Evolutionary conservation across 2,888 invertebrate genomes (phyloP).

Genomic region (Drosophila meridionalis): DNA sequence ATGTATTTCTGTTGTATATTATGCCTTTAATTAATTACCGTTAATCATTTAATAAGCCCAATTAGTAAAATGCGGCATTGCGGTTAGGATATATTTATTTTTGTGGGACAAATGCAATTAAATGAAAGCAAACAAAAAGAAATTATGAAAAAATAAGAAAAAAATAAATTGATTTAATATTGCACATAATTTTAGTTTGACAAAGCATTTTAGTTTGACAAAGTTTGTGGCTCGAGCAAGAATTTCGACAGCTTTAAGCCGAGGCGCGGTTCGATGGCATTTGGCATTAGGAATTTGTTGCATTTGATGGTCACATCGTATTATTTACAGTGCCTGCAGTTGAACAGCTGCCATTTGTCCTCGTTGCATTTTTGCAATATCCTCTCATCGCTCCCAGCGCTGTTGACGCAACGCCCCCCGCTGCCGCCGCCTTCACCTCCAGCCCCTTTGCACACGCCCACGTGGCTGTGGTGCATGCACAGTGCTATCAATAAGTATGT

Average conservation of each 20-base stretch:
- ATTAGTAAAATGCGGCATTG: constrained; percentile 8
- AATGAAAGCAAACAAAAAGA: not conserved
- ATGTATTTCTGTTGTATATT: not conserved
- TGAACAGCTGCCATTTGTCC: constrained; percentile 48
- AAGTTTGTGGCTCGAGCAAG: not conserved
- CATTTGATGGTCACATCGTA: constrained; percentile 29
- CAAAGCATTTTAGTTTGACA: not conserved
- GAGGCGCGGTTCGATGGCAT: not conserved
- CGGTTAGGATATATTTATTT: constrained; percentile 7
- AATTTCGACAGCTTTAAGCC: not conserved
- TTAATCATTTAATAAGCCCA: constrained; percentile 4
- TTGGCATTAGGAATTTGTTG: constrained; percentile 2
- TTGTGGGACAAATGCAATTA: not conserved
- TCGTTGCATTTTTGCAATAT: constrained; percentile 51
- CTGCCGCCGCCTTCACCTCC: not conserved
- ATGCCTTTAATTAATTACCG: not conserved
- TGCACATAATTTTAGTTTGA: not conserved
- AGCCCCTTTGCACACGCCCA: constrained; percentile 11
- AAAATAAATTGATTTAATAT: not conserved
- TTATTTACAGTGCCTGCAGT: constrained; percentile 39
- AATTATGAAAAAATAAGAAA: not conserved
- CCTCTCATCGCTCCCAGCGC: constrained; percentile 30
- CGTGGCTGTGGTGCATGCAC: constrained; percentile 43
- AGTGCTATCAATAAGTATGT: constrained; percentile 71
- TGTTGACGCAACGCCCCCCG: constrained; percentile 12